Percentiles rank a stretch among this genome's conserved stretches.
Evolutionary conservation across 2,113 vertebrate species (phyloP).

Genomic region (Zapus hudsonius): DNA sequence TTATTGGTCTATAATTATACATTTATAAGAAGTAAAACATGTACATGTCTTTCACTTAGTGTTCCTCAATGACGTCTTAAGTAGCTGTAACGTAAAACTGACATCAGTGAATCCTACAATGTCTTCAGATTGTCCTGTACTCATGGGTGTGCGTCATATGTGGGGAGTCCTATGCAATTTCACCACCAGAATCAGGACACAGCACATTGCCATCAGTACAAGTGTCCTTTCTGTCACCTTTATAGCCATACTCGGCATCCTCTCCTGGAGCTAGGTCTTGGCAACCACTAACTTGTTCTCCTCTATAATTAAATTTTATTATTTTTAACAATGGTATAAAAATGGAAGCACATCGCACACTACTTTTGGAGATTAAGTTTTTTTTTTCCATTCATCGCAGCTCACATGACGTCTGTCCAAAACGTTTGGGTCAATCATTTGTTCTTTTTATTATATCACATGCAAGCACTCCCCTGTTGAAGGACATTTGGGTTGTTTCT

Average conservation of each 20-base stretch:
- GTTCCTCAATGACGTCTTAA: not conserved
- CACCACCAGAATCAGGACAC: not conserved
- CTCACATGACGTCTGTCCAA: not conserved
- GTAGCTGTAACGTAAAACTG: not conserved
- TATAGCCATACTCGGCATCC: not conserved
- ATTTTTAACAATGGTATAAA: not conserved
- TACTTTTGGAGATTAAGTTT: conserved; percentile 12
- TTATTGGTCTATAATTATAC: not conserved
- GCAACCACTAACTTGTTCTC: not conserved
- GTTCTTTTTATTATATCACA: not conserved
- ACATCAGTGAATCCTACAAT: not conserved
- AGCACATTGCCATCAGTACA: not conserved
- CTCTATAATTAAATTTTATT: not conserved
- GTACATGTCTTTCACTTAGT: not conserved
- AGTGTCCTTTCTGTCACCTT: not conserved
- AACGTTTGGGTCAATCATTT: not conserved
- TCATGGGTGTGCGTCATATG: not conserved
- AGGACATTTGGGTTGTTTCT: not conserved
- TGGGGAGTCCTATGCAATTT: not conserved
- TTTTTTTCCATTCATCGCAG: not conserved
- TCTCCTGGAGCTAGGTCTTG: not conserved
- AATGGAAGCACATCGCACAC: not conserved
- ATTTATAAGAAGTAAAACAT: not conserved
- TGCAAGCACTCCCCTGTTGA: not conserved
- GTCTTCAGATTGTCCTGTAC: not conserved